These are phyloP conservation scores for Thermophis baileyi DNA, from an alignment of 2,113 vertebrate species.

Conservation along the genomic window DNA sequence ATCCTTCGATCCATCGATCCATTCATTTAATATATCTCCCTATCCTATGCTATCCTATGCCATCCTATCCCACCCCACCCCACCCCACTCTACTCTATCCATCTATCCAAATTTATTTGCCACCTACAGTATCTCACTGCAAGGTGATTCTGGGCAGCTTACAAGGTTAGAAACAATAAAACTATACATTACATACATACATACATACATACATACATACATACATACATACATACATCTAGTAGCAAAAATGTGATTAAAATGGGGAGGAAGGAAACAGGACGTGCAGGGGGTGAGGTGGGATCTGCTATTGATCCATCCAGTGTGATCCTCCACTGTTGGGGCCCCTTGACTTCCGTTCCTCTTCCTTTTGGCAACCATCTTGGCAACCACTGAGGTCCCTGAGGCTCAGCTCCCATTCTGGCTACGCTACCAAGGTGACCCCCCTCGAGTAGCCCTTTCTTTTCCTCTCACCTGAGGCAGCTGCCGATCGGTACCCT, in stretches of 20 bases:
- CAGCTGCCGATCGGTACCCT: constrained; percentile 84
- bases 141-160: background rate
- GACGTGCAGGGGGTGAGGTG: background rate
- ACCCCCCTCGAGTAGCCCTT: background rate
- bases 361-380: background rate
- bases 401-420: background rate
- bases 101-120: background rate
- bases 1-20: no score
- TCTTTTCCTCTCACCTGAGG: constrained; percentile 75
- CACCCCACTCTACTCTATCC: background rate
- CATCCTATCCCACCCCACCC: no score
- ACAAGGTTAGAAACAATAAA: background rate
- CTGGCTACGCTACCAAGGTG: accelerated
- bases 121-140: background rate
- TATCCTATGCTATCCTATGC: no score
- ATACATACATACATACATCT: background rate
- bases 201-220: background rate
- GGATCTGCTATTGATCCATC: background rate
- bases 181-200: background rate
- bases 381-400: background rate
- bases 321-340: background rate
- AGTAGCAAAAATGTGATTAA: background rate
- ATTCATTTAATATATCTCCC: background rate
- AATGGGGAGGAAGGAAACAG: background rate
- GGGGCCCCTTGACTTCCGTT: background rate